These are phyloP conservation scores for Phymanthus crucifer DNA, from an alignment of 92 coral and sea anemone species.

Conservation along the genomic window DNA sequence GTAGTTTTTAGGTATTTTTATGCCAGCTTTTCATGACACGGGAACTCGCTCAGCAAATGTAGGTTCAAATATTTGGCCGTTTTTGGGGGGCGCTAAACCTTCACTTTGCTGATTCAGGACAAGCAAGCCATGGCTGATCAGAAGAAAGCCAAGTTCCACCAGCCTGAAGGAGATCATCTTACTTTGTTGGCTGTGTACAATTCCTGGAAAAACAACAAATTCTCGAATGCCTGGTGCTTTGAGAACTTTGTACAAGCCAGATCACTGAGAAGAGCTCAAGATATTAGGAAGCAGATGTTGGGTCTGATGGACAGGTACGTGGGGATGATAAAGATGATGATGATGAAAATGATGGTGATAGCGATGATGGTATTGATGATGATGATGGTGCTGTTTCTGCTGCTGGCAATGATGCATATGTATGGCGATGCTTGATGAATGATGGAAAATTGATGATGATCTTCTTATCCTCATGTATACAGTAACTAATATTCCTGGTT, in stretches of 20 bases:
- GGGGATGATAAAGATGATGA: neutral
- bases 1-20: no score
- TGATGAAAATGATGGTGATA: neutral
- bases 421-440: neutral
- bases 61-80: no score
- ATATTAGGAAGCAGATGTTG: slow-evolving; percentile 96
- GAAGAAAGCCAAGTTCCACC: slow-evolving; percentile 98
- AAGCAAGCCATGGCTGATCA: slow-evolving; percentile 99
- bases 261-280: slow-evolving; percentile 96
- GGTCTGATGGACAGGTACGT: slow-evolving; percentile 98
- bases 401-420: neutral
- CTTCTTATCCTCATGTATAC: neutral
- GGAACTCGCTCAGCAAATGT: no score
- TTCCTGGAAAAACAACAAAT: slow-evolving; percentile 98
- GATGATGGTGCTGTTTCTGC: no score
- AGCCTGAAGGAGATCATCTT: slow-evolving; percentile 96
- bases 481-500: neutral
- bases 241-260: slow-evolving; percentile 99
- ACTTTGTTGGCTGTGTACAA: slow-evolving; percentile 95
- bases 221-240: slow-evolving; percentile 99
- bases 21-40: no score
- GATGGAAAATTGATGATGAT: no score
- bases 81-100: no score
- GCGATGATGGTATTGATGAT: no score
- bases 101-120: slow-evolving; percentile 56